Conservation (phyloP, 2,888 invertebrate genomes). For the Coecobrya sp. region DNA sequence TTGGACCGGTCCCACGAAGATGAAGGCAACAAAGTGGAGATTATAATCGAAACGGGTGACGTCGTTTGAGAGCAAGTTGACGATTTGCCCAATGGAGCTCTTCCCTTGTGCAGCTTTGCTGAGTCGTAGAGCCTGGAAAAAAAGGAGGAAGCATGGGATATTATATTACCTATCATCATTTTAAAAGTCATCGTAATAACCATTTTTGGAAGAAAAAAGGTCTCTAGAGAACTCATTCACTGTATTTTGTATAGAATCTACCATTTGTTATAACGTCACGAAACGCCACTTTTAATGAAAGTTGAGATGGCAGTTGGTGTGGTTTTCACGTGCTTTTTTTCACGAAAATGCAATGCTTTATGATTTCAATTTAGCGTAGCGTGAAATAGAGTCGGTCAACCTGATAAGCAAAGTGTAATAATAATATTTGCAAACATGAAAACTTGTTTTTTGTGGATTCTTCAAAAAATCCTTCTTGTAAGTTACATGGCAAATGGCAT, state of each 20-base stretch:
- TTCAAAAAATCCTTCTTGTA: no score
- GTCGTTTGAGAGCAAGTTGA: conserved; percentile 76
- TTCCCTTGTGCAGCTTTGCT: conserved; percentile 79
- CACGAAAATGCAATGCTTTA: not conserved
- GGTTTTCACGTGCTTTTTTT: not conserved
- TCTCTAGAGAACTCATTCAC: no score
- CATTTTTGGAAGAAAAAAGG: no score
- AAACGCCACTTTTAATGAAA: no score
- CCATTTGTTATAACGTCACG: no score
- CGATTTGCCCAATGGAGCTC: conserved; percentile 76
- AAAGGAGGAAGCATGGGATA: not conserved
- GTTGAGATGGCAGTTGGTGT: no score
- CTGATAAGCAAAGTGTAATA: not conserved
- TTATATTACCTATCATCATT: no score
- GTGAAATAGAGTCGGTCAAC: not conserved
- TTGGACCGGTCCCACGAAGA: conserved; percentile 75
- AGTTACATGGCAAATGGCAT: no score
- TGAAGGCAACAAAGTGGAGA: conserved; percentile 66
- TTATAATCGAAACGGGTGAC: conserved; percentile 74
- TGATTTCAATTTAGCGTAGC: not conserved
- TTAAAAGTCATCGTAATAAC: not conserved
- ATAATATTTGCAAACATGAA: not conserved
- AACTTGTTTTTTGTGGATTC: not conserved
- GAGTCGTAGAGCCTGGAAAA: conserved; percentile 76
- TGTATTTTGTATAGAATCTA: no score